Evolutionary conservation across 2,888 invertebrate species (phyloP).

Genomic region (Bugulina stolonifera): DNA sequence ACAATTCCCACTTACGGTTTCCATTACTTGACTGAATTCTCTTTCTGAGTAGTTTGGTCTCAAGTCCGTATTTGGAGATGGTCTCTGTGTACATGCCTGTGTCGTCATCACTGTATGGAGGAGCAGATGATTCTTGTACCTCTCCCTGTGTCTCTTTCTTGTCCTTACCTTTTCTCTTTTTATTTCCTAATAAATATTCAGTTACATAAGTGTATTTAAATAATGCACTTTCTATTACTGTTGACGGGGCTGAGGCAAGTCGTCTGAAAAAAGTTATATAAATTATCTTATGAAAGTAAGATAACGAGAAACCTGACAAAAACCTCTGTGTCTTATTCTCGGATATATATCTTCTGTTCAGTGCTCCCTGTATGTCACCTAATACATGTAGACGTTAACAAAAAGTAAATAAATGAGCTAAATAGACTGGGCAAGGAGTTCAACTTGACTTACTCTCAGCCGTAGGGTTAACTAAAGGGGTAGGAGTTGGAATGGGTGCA

Average conservation of each 20-base stretch:
- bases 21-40: not conserved
- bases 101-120: not conserved
- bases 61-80: not conserved
- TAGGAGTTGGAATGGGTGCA: not conserved
- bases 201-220: too few species aligned
- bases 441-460: not conserved
- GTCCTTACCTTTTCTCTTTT: not conserved
- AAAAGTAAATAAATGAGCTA: too few species aligned
- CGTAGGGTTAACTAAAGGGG: not conserved
- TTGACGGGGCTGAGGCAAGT: too few species aligned
- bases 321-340: too few species aligned
- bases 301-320: too few species aligned
- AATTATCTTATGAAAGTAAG: too few species aligned
- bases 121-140: not conserved
- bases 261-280: too few species aligned
- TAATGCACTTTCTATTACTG: too few species aligned
- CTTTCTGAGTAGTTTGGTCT: conserved; percentile 12
- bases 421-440: too few species aligned
- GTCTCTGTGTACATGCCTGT: conserved; percentile 23
- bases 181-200: too few species aligned
- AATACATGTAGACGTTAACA: too few species aligned
- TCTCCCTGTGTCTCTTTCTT: not conserved
- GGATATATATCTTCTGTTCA: not conserved
- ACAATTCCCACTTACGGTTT: not conserved
- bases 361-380: too few species aligned